Conservation (phyloP, 1,140 invertebrate species). For the Hypsibius dujardini region DNA sequence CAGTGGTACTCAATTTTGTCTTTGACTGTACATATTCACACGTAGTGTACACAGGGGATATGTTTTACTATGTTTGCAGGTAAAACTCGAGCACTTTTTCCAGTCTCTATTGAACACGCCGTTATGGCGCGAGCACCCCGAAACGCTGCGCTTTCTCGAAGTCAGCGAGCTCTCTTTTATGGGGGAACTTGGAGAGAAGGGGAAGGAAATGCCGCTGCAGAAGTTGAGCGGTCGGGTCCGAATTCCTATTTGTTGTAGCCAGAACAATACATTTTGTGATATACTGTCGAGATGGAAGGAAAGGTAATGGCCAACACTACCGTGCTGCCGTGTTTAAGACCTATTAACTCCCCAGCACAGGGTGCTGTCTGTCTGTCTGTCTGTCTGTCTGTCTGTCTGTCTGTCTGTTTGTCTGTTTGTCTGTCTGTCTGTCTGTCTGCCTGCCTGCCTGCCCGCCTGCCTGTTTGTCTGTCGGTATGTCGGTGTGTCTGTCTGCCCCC, state of each 20-base stretch:
- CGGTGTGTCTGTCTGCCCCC: too few relatives aligned
- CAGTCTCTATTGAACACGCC: constrained; percentile 62
- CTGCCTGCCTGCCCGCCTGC: too few relatives aligned
- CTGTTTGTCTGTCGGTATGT: too few relatives aligned
- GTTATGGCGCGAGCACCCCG: constrained; percentile 65
- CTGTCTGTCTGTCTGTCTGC: too few relatives aligned
- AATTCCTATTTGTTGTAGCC: not conserved
- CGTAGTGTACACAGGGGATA: too few relatives aligned
- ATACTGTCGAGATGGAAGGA: not conserved
- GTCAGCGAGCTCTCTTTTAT: constrained; percentile 75
- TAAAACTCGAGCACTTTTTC: constrained; percentile 64
- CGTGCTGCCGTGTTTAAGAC: not conserved
- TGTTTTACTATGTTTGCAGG: constrained; percentile 28
- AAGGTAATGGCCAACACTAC: not conserved
- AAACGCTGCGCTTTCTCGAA: constrained; percentile 70
- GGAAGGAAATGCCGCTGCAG: constrained; percentile 65
- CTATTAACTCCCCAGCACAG: too few relatives aligned
- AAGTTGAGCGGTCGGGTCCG: constrained; percentile 40
- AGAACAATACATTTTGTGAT: constrained; percentile 1
- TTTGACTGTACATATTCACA: too few relatives aligned
- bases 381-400: too few relatives aligned
- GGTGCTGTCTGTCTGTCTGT: too few relatives aligned
- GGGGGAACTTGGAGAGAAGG: constrained; percentile 58
- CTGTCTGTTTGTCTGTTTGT: too few relatives aligned
- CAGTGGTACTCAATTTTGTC: too few relatives aligned